Base-by-base conservation (phyloP, 2,888 invertebrate species). In the Drosophila buzzatii region DNA sequence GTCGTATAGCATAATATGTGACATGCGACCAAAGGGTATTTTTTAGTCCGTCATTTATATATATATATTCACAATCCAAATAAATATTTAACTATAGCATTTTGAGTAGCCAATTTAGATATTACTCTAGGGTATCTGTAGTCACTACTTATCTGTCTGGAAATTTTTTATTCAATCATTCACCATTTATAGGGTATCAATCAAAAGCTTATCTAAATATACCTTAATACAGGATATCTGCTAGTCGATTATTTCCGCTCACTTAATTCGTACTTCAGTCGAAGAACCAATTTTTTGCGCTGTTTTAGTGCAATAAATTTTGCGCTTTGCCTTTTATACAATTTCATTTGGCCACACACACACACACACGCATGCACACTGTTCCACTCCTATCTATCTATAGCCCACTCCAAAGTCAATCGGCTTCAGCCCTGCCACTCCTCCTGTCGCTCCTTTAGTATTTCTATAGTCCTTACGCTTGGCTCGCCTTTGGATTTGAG, bases 401-500 rank as follows among this genome's bases (percentile, higher is more conserved):
- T 18, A 51, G 31, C 75, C 27, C 60, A 47, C 49, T 66, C 62
- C 60, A 53, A 53, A 49, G 58, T 64, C 60, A 76, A 77, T 76
- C 69, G 64, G 7, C 42, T 55, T 16, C 23, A 45, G 7, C 20
- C 42, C 31, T 9, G 4, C 31, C 44, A 16, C 18, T n/a, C 37
- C 31, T 16, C 12, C 35, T 12, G 3, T 2, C 20, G 31, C 23
- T n/a, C 18, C 56, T 56, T 27, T 47, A 33, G 49, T 49, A 58
- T 68, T 51, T 68, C 71, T 51, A 64, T 68, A 65, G 76, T 71
- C 76, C 81, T 73, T 68, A 74, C 82, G 85, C 88, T 89, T 85
- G 75, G 84, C 69, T 89, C 85, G 89, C 82, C 87, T 82, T 87
- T 82, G 90, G 89, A 89, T 85, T 85, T 82, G 85, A 89, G 87